Percentiles rank a stretch among this genome's conserved stretches.
phyloP scores from a whole-genome alignment of 2,797 vertebrate genomes.

The Syngnathus rostellatus region DNA sequence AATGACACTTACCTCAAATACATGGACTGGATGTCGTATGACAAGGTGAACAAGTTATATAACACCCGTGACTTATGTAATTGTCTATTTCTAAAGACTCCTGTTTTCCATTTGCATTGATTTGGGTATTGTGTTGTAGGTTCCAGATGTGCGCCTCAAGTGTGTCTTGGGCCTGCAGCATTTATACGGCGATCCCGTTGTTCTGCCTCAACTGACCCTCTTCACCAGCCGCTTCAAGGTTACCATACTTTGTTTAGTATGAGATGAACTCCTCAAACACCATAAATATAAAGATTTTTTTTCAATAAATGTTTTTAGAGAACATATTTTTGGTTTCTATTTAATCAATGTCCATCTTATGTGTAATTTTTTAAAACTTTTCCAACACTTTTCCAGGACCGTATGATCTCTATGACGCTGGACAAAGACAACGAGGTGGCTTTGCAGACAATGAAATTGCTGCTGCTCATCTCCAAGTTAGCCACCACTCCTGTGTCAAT shows the following conservation, averaged over 20 bases:
- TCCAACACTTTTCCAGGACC: slow-evolving; percentile 62
- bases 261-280: background rate
- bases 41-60: slow-evolving; percentile 70
- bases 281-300: background rate
- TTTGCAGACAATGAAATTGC: slow-evolving; percentile 83
- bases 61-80: background rate
- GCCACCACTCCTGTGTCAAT: slow-evolving; percentile 18
- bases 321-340: no score
- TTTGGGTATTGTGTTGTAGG: slow-evolving; percentile 52
- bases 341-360: no score
- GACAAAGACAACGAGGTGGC: slow-evolving; percentile 90
- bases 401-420: slow-evolving; percentile 87
- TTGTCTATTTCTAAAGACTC: background rate
- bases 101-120: background rate
- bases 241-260: slow-evolving; percentile 13
- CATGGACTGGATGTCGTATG: slow-evolving; percentile 86
- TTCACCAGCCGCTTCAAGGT: slow-evolving; percentile 90
- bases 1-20: slow-evolving; percentile 89
- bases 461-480: slow-evolving; percentile 83
- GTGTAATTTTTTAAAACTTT: no score
- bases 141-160: slow-evolving; percentile 83
- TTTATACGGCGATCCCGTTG: slow-evolving; percentile 73
- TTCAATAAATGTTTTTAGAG: no score
- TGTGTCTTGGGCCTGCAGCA: slow-evolving; percentile 78
- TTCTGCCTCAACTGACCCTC: slow-evolving; percentile 79